Evolutionary conservation across 1,140 invertebrate species (phyloP).

Genomic region (Ostrea edulis): DNA sequence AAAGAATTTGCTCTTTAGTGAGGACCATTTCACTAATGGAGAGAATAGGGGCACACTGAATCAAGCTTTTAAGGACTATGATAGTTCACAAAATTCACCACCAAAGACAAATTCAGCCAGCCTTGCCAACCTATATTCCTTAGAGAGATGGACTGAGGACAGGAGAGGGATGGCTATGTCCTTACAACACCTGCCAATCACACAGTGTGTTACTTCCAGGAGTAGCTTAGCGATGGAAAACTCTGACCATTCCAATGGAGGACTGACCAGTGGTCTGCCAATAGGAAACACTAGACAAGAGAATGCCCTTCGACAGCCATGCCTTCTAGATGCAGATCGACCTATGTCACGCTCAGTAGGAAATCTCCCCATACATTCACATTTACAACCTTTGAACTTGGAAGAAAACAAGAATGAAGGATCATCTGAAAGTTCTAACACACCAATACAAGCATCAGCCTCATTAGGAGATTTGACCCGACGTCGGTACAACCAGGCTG

Average conservation of each 20-base stretch:
- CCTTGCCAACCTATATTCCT: background rate
- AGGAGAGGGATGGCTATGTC: background rate
- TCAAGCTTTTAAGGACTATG: background rate
- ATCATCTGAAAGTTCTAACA: background rate
- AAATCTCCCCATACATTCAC: slow-evolving; percentile 4
- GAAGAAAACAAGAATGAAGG: background rate
- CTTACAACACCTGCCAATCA: background rate
- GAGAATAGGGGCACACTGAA: background rate
- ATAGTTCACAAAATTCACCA: background rate
- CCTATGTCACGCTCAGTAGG: background rate
- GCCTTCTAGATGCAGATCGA: background rate
- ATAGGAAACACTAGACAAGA: background rate
- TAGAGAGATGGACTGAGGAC: slow-evolving; percentile 3
- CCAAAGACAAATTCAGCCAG: slow-evolving; percentile 12
- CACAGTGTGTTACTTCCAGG: background rate
- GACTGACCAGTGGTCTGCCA: background rate
- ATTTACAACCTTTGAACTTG: background rate
- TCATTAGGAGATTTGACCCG: background rate
- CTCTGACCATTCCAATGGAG: background rate
- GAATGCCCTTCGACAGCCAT: background rate
- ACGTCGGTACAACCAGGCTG: background rate
- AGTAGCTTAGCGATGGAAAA: background rate
- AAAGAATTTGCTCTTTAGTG: background rate
- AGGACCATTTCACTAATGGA: background rate
- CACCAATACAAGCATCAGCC: background rate